These are phyloP conservation scores for Hyperoplus immaculatus DNA, from an alignment of 2,797 vertebrate genomes.

Conservation along the genomic window DNA sequence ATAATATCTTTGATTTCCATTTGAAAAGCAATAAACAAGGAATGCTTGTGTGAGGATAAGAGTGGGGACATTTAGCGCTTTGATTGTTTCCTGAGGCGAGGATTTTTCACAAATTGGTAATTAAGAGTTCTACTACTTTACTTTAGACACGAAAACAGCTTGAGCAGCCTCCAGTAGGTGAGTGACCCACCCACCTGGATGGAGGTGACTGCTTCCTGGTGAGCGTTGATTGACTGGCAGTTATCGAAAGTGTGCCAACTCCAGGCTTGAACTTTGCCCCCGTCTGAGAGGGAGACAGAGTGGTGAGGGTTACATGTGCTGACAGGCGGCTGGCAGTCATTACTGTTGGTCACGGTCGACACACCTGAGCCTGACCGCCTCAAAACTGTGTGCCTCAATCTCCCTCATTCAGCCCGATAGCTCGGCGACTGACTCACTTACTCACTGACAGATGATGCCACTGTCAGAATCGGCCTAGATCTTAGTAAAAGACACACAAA, in stretches of 20 bases:
- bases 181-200: conserved; percentile 84
- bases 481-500: conserved; percentile 13
- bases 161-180: conserved; percentile 11
- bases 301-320: conserved; percentile 69
- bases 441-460: conserved; percentile 46
- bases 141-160: conserved; percentile 3
- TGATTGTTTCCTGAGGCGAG: conserved; percentile 44
- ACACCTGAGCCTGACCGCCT: conserved; percentile 75
- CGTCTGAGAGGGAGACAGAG: conserved; percentile 80
- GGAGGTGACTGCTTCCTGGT: conserved; percentile 86
- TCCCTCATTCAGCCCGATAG: conserved; percentile 48
- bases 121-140: conserved; percentile 40
- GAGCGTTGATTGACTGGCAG: conserved; percentile 86
- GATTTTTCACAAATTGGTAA: conserved; percentile 60
- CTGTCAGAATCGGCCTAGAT: conserved; percentile 25
- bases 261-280: conserved; percentile 89
- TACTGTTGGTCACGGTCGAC: conserved; percentile 64
- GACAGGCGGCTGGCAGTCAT: conserved; percentile 75
- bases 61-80: conserved; percentile 36
- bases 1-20: conserved; percentile 70
- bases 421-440: conserved; percentile 35
- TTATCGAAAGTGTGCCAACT: conserved; percentile 85
- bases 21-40: conserved; percentile 64
- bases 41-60: conserved; percentile 36
- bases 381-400: conserved; percentile 52